Evolutionary conservation across 1,140 invertebrate genomes (phyloP).

Genomic region (Drosophila littoralis): DNA sequence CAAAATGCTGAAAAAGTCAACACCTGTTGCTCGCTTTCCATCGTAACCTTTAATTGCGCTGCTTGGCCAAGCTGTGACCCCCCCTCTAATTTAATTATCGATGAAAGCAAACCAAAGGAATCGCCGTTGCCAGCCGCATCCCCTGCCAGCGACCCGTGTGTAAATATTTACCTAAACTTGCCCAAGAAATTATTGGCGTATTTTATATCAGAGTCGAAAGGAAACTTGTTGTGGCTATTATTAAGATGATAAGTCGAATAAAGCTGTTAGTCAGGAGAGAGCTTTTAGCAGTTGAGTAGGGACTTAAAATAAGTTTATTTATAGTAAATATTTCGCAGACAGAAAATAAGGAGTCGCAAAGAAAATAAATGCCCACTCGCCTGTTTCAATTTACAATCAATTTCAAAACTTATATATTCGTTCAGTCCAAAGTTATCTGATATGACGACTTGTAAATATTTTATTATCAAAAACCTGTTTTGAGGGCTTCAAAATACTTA

Average conservation of each 20-base stretch:
- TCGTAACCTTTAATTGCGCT: conserved; percentile 44
- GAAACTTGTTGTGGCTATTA: not conserved
- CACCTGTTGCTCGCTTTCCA: conserved; percentile 40
- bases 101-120: conserved; percentile 18
- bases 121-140: conserved; percentile 9
- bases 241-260: not conserved
- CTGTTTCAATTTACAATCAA: no score
- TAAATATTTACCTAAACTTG: conserved; percentile 67
- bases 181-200: conserved; percentile 55
- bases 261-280: not conserved
- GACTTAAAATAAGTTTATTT: no score
- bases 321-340: no score
- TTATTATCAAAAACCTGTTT: no score
- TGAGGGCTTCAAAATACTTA: no score
- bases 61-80: conserved; percentile 23
- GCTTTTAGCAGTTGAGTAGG: no score
- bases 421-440: no score
- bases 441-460: no score
- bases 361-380: no score
- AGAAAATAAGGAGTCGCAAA: no score
- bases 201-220: not conserved
- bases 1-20: conserved; percentile 34
- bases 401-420: no score
- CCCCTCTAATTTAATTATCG: conserved; percentile 68
- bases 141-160: conserved; percentile 22